Conservation (phyloP, 2,113 vertebrate species). For the Gopherus evgoodei region DNA sequence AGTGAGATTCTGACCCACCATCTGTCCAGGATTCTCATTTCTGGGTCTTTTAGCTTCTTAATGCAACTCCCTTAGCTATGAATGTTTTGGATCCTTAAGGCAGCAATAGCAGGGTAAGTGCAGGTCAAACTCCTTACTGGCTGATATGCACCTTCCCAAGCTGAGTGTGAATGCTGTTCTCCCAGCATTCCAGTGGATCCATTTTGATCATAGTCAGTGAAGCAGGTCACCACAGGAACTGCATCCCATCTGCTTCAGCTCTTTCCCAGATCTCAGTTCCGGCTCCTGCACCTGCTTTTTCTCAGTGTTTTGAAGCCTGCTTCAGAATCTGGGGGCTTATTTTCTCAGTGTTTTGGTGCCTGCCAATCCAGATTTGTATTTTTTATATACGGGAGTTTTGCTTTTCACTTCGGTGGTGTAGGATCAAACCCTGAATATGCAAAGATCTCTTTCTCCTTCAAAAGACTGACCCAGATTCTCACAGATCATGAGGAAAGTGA, state of each 20-base stretch:
- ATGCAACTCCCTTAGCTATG: not conserved
- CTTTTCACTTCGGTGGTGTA: conserved; percentile 45
- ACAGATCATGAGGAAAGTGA: not conserved
- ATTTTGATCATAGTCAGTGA: not conserved
- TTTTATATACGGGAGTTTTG: conserved; percentile 17
- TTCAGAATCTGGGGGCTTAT: not conserved
- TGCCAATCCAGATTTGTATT: not conserved
- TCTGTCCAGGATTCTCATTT: not conserved
- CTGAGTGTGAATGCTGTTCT: not conserved
- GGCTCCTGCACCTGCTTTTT: not conserved
- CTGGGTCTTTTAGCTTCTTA: not conserved
- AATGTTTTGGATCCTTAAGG: conserved; percentile 15
- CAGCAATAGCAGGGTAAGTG: not conserved
- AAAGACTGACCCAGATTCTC: not conserved
- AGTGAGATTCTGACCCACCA: not conserved
- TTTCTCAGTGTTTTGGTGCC: conserved; percentile 42
- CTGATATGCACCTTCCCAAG: not conserved
- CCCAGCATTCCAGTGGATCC: not conserved
- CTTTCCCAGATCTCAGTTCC: not conserved
- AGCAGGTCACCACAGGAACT: not conserved
- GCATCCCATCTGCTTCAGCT: not conserved
- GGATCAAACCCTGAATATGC: not conserved
- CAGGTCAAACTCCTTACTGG: not conserved
- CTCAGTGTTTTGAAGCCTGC: not conserved
- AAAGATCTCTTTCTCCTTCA: conserved; percentile 22